Evolutionary conservation across 2,888 invertebrate genomes (phyloP).

Genomic region (Pseudanteris insignis): DNA sequence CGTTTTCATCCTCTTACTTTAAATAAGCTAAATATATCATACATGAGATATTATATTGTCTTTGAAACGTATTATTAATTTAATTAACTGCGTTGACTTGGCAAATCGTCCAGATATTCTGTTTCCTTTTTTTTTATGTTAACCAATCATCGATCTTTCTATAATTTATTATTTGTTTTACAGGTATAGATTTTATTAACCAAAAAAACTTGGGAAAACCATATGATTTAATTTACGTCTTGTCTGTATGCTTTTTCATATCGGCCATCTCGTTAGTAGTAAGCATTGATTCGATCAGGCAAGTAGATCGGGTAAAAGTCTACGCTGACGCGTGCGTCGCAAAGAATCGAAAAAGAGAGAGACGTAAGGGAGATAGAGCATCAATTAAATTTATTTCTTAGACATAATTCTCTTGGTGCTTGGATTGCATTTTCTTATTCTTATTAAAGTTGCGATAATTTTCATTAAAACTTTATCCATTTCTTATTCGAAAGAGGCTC

Average conservation of each 20-base stretch:
- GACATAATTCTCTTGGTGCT: conserved; percentile 24
- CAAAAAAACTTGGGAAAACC: too few relatives aligned
- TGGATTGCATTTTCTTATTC: conserved; percentile 27
- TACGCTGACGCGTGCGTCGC: conserved; percentile 4
- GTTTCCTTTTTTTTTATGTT: too few relatives aligned
- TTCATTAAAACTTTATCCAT: conserved; percentile 39
- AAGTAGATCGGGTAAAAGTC: conserved; percentile 28
- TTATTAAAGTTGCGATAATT: conserved; percentile 32
- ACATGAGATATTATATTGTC: too few relatives aligned
- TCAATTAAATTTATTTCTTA: conserved; percentile 23
- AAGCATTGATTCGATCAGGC: conserved; percentile 36
- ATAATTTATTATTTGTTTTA: too few relatives aligned
- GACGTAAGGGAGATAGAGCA: conserved; percentile 2
- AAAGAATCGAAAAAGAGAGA: conserved; percentile 4
- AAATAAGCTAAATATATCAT: too few relatives aligned
- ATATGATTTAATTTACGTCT: conserved; percentile 34
- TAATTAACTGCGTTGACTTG: too few relatives aligned
- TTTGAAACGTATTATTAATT: too few relatives aligned
- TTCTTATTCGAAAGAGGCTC: conserved; percentile 14
- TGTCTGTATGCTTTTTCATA: conserved; percentile 17
- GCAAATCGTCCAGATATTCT: too few relatives aligned
- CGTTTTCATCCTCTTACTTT: too few relatives aligned
- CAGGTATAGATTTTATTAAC: too few relatives aligned
- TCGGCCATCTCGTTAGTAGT: too few relatives aligned
- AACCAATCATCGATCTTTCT: too few relatives aligned